A percentile compares a stretch with the other conserved stretches of the same genome.
Conservation (phyloP, 1,140 invertebrate genomes). For the Samia ricini region DNA sequence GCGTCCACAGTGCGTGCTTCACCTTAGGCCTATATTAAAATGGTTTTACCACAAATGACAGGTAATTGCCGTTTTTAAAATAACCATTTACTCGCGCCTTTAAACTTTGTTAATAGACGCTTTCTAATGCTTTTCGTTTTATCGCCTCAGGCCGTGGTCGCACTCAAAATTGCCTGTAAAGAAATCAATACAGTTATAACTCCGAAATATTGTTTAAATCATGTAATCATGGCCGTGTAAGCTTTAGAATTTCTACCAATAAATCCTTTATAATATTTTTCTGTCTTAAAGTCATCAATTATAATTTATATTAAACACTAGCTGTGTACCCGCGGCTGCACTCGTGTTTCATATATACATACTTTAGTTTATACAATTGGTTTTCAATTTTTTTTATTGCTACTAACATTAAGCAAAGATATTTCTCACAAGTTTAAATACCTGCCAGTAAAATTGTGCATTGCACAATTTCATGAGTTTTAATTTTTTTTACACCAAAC, state of each 20-base stretch:
- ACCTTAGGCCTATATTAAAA: conserved; percentile 1
- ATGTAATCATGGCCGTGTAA: conserved; percentile 33
- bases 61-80: conserved; percentile 15
- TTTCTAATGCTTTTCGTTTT: conserved; percentile 32
- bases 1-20: background rate
- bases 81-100: conserved; percentile 27
- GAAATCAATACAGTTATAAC: conserved; percentile 54
- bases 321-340: too few relatives aligned
- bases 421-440: too few relatives aligned
- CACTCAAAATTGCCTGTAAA: conserved; percentile 32
- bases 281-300: background rate
- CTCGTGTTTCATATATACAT: too few relatives aligned
- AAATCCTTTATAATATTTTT: background rate
- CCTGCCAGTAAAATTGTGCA: too few relatives aligned
- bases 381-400: too few relatives aligned
- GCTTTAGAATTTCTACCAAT: background rate
- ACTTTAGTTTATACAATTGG: too few relatives aligned
- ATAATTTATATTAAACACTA: too few relatives aligned
- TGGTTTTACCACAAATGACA: background rate
- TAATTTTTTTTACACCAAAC: too few relatives aligned
- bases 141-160: conserved; percentile 30
- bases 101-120: conserved; percentile 31
- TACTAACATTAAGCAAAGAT: too few relatives aligned
- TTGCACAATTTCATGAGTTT: too few relatives aligned
- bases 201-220: conserved; percentile 18